Percentiles rank a stretch among this genome's conserved stretches.
Conservation (phyloP, 2,797 vertebrate species). For the Notoglanidium macrostoma region DNA sequence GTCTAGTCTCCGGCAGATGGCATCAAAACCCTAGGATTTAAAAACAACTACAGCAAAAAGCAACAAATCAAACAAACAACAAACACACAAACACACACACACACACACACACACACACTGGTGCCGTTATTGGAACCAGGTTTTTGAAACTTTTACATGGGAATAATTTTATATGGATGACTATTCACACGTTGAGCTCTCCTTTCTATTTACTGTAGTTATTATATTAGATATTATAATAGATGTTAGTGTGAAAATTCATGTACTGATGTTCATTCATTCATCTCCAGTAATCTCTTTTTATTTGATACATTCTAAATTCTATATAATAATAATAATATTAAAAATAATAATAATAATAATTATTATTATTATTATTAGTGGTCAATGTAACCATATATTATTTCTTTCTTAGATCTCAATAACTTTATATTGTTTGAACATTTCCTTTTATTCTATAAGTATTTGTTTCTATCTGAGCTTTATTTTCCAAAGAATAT, state of each 20-base stretch:
- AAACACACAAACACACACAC: neutral
- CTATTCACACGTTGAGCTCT: neutral
- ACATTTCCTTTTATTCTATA: neutral
- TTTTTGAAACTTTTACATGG: neutral
- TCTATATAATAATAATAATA: neutral
- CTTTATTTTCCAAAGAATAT: neutral
- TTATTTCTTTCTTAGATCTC: neutral
- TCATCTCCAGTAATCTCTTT: neutral
- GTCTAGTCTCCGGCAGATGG: slow-evolving; percentile 27
- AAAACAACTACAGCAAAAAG: neutral
- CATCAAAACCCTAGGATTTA: neutral
- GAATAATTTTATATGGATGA: no score
- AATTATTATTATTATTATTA: neutral
- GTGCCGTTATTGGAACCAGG: neutral
- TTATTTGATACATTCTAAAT: no score
- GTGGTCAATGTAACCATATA: neutral
- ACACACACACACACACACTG: no score
- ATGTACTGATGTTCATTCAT: neutral
- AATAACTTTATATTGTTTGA: neutral
- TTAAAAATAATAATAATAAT: no score
- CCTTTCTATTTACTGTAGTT: neutral
- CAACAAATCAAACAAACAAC: neutral
- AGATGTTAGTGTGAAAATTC: neutral
- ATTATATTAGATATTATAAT: neutral
- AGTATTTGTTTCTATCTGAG: neutral